Evolutionary conservation across 1,140 invertebrate genomes (phyloP).

Genomic region (Drosophila repletoides): DNA sequence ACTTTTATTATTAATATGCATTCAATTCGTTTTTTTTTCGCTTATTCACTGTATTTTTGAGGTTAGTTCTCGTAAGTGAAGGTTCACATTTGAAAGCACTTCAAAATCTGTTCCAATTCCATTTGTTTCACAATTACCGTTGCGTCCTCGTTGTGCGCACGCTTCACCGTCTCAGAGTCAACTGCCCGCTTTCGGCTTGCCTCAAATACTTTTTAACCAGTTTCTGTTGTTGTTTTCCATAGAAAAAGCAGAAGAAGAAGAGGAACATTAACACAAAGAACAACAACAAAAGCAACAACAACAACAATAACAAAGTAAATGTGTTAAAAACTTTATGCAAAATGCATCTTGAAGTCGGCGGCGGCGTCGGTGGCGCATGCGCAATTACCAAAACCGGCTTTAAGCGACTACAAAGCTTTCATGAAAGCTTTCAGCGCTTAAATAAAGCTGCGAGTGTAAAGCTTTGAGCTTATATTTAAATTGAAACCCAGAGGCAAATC

Average conservation of each 20-base stretch:
- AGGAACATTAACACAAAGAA: no score
- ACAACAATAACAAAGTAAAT: conserved; percentile 14
- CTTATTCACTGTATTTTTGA: conserved; percentile 10
- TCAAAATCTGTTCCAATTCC: conserved; percentile 26
- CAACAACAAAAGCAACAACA: conserved; percentile 5
- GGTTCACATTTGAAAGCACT: conserved; percentile 18
- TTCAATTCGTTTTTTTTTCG: background rate
- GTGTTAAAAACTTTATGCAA: conserved; percentile 41
- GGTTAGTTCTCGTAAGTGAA: background rate
- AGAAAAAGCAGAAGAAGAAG: no score
- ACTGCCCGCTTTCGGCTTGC: conserved; percentile 30
- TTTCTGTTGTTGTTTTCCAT: conserved; percentile 22
- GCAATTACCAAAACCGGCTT: conserved; percentile 59
- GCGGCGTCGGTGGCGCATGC: conserved; percentile 46
- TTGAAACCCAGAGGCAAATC: background rate
- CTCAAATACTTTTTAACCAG: conserved; percentile 45
- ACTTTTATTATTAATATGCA: background rate
- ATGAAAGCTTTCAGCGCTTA: conserved; percentile 32
- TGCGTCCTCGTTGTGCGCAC: conserved; percentile 42
- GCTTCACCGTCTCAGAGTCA: conserved; percentile 47
- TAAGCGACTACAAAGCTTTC: background rate
- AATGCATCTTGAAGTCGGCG: conserved; percentile 46
- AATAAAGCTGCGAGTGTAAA: no score
- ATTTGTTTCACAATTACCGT: conserved; percentile 41
- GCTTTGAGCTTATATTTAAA: background rate